phyloP scores from a whole-genome alignment of 2,888 invertebrate species.

The Drosophila ezoana region DNA sequence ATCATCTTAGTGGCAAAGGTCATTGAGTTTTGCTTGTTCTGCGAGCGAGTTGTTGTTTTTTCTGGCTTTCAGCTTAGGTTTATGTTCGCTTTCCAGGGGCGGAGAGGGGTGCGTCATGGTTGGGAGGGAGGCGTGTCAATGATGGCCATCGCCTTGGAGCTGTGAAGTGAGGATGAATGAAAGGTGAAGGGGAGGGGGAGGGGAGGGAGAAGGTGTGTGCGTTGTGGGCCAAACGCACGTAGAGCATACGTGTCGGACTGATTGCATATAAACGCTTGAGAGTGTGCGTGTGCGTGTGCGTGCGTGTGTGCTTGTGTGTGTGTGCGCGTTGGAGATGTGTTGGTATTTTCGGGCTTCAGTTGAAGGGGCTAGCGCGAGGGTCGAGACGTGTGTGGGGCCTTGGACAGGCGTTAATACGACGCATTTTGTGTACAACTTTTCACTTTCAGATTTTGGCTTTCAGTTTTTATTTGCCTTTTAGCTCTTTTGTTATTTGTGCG shows the following conservation, averaged over 20 bases:
- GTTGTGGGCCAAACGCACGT: slow-evolving; percentile 54
- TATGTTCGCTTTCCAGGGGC: slow-evolving; percentile 32
- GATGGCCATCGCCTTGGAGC: slow-evolving; percentile 46
- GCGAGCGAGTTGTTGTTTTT: slow-evolving; percentile 45
- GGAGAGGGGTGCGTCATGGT: slow-evolving; percentile 1
- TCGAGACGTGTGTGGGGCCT: not conserved
- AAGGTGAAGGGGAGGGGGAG: not conserved
- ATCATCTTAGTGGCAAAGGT: slow-evolving; percentile 64
- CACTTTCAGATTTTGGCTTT: slow-evolving; percentile 72
- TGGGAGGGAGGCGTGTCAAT: slow-evolving; percentile 43
- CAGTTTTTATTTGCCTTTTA: slow-evolving; percentile 63
- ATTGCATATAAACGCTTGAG: slow-evolving; percentile 72
- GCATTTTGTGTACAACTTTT: slow-evolving; percentile 78
- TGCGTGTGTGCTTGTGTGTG: slow-evolving; percentile 10
- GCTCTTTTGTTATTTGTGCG: slow-evolving; percentile 52
- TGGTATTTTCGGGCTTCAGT: slow-evolving; percentile 38
- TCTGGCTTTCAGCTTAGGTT: slow-evolving; percentile 49
- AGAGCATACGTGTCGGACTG: slow-evolving; percentile 74
- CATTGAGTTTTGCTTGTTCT: slow-evolving; percentile 50
- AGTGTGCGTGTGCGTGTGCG: slow-evolving; percentile 19
- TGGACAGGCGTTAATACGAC: slow-evolving; percentile 65
- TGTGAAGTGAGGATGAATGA: not conserved
- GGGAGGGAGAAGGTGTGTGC: slow-evolving; percentile 1
- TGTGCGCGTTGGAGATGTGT: slow-evolving; percentile 13
- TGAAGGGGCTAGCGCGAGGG: slow-evolving; percentile 1